Base-by-base conservation (phyloP, 1,140 invertebrate genomes). In the Polyergus mexicanus region DNA sequence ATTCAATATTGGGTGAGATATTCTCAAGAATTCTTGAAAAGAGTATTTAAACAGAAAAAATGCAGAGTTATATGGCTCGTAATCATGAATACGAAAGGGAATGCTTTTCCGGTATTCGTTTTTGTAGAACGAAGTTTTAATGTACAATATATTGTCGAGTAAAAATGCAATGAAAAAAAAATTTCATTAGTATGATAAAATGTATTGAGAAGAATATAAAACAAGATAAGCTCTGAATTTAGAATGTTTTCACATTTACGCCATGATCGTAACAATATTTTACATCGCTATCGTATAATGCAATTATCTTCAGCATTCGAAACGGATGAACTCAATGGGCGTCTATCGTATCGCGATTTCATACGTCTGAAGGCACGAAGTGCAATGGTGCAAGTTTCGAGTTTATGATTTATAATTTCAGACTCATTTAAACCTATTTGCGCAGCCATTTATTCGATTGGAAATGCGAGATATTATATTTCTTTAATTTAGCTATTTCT, bases 11-110 rank as follows among this genome's bases (percentile, higher is more conserved):
- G 19, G 47, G 38, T 69, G 60, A 83, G 51, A 66, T 60, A 66
- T n/a, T 88, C 19, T 74, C 58, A 76, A 35, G 35, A 38, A n/a
- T 72, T 75, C 22, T 44, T 85, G 84, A 71, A 77, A 88, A 62
- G 87, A 77, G 84, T 86, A 89, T 89, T 89, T 84, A 89, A 77
- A 86, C 86, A 69, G 87, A 51, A 63, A 85, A 65, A 32, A 88
- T 68, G 72, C 77, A 54, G 56, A 81, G 58, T 74, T 83, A 77
- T 65, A 69, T 7, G 47, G 4, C 35, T 44, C 54, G 11, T 22
- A 44, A 35, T 88, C 41, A 47, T 83, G 71, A 88, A 86, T 84
- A 86, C 54, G 62, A 75, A 56, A 69, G 62, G 77, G 60, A 13
- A 13, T 10, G 51, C 58, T 68, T 77, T 89, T 81, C 58, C 51